These are phyloP conservation scores for Chrysotoxum bicinctum DNA, from an alignment of 2,888 invertebrate species.

Conservation along the genomic window DNA sequence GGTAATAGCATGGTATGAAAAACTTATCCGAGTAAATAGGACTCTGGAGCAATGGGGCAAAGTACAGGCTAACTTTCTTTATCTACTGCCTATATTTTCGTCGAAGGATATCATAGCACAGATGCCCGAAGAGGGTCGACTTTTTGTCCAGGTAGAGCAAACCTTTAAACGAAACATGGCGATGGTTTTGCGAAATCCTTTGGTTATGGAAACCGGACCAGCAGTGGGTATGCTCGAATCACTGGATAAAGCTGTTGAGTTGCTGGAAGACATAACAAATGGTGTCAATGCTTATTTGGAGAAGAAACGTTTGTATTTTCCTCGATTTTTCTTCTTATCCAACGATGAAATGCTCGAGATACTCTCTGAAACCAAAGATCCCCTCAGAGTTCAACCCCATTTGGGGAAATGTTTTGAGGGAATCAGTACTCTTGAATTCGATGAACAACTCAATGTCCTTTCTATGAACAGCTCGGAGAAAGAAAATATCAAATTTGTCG, in stretches of 20 bases:
- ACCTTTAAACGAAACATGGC: constrained; percentile 82
- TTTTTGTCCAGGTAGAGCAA: constrained; percentile 83
- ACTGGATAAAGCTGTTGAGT: constrained; percentile 83
- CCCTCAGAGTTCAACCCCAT: constrained; percentile 84
- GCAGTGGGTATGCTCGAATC: constrained; percentile 87
- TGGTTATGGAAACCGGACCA: constrained; percentile 83
- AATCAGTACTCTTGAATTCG: constrained; percentile 83
- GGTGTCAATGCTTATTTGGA: constrained; percentile 86
- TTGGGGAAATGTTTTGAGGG: constrained; percentile 88
- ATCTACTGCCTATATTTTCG: constrained; percentile 86
- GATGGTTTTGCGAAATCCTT: constrained; percentile 78
- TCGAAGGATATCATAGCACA: constrained; percentile 85
- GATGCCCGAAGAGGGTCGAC: constrained; percentile 85
- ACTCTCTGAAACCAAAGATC: constrained; percentile 86
- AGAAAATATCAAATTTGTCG: constrained; percentile 84
- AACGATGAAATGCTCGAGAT: constrained; percentile 89
- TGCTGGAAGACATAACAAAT: constrained; percentile 85
- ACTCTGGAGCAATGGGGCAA: constrained; percentile 86
- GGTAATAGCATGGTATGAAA: constrained; percentile 84
- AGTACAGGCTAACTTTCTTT: constrained; percentile 86
- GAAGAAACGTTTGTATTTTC: constrained; percentile 86
- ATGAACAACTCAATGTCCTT: constrained; percentile 83
- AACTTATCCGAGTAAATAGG: constrained; percentile 83
- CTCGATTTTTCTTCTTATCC: constrained; percentile 89
- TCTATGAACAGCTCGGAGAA: constrained; percentile 85